Evolutionary conservation across 2,113 vertebrate genomes (phyloP).

Genomic region (Micronycteris hirsuta): DNA sequence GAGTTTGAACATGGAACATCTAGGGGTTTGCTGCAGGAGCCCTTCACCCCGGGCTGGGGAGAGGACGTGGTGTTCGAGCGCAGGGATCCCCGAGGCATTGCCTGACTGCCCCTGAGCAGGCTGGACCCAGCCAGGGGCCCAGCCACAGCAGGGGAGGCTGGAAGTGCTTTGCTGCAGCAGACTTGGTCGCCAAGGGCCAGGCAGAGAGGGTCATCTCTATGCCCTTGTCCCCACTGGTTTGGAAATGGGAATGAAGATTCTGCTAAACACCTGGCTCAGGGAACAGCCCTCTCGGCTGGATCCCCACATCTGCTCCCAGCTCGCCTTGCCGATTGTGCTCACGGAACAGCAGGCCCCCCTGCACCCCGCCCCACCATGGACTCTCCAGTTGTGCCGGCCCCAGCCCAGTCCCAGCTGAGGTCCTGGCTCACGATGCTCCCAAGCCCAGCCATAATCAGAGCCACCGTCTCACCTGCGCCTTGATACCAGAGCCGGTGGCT

Average conservation of each 20-base stretch:
- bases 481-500: slow-evolving; percentile 63
- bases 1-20: not conserved
- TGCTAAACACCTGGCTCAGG: not conserved
- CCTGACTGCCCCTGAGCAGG: not conserved
- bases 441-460: not conserved
- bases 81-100: not conserved
- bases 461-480: slow-evolving; percentile 84
- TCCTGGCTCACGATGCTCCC: not conserved
- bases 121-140: not conserved
- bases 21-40: not conserved
- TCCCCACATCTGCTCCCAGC: not conserved
- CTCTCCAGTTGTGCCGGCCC: not conserved
- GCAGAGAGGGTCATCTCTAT: too few species aligned
- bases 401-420: not conserved
- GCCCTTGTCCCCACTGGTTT: not conserved
- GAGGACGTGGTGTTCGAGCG: not conserved
- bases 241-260: not conserved
- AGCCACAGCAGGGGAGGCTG: not conserved
- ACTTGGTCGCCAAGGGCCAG: not conserved
- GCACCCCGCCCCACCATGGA: accelerated
- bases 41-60: not conserved
- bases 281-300: not conserved
- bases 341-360: not conserved
- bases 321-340: not conserved
- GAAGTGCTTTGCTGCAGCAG: not conserved